These are phyloP conservation scores for Chondrosia reniformis DNA, from an alignment of 37 sponge, comb jelly and placozoan genomes.

Conservation along the genomic window DNA sequence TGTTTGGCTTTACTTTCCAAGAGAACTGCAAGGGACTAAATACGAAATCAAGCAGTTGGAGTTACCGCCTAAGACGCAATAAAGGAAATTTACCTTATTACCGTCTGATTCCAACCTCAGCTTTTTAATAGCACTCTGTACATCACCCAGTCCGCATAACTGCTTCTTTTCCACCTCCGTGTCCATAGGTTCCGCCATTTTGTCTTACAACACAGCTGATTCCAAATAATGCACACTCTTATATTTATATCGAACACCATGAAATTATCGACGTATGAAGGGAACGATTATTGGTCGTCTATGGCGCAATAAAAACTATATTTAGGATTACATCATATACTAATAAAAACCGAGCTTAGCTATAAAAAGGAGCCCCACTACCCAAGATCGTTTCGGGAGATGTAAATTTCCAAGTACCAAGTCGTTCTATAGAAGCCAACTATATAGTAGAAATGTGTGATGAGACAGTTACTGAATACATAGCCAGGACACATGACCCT, in stretches of 20 bases:
- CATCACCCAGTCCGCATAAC: neutral
- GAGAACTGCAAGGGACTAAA: neutral
- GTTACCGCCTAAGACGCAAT: neutral
- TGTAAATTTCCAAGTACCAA: too few relatives aligned
- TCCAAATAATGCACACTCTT: too few relatives aligned
- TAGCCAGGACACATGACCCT: constrained; percentile 54
- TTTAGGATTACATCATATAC: too few relatives aligned
- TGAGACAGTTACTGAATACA: constrained; percentile 41
- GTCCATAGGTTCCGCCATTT: constrained; percentile 13
- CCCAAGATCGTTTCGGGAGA: too few relatives aligned
- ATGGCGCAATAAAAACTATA: too few relatives aligned
- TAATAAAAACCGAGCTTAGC: too few relatives aligned
- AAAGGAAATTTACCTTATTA: neutral
- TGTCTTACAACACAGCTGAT: too few relatives aligned
- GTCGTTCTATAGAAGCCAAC: too few relatives aligned
- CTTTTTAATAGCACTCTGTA: neutral
- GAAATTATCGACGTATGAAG: too few relatives aligned
- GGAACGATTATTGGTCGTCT: too few relatives aligned
- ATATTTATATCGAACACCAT: too few relatives aligned
- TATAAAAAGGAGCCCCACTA: too few relatives aligned
- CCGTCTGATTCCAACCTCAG: neutral
- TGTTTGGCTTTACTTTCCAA: constrained; percentile 1
- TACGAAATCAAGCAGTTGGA: neutral
- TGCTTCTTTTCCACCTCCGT: neutral
- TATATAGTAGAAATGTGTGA: constrained; percentile 53